These are phyloP conservation scores for Apaloderma vittatum DNA, from an alignment of 2,113 vertebrate genomes.

Conservation along the genomic window DNA sequence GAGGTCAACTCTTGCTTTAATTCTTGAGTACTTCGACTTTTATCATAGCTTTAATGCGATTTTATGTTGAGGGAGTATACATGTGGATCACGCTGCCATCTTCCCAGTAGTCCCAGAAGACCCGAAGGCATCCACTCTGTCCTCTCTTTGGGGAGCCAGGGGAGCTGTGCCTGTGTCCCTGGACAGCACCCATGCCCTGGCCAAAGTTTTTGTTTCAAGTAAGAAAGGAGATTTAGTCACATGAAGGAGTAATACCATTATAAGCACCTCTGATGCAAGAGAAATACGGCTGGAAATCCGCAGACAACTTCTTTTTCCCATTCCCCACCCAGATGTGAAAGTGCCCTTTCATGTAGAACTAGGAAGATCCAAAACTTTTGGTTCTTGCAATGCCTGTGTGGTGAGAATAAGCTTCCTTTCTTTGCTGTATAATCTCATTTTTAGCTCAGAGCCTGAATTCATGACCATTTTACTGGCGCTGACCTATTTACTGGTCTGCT, in stretches of 20 bases:
- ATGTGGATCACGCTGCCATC: rapidly evolving
- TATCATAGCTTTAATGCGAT: neutral
- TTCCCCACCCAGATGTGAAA: neutral
- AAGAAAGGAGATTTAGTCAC: neutral
- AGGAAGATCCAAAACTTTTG: neutral
- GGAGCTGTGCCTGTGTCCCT: neutral
- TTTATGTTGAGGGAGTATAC: neutral
- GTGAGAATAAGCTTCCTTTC: neutral
- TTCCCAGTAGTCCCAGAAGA: neutral
- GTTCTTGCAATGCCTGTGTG: neutral
- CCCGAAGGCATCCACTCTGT: rapidly evolving
- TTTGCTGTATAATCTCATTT: neutral
- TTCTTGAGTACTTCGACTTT: neutral
- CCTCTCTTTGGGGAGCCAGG: neutral
- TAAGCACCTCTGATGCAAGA: rapidly evolving
- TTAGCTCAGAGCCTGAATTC: neutral
- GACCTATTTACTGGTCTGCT: neutral
- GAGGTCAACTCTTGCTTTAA: neutral
- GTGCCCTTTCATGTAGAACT: neutral
- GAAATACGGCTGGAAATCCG: neutral
- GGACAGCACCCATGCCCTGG: neutral
- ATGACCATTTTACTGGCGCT: neutral
- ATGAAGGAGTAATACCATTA: neutral
- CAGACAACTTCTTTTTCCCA: neutral
- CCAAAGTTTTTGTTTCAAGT: neutral